These are phyloP conservation scores for Physella acuta DNA, from an alignment of 1,140 invertebrate species.

Conservation along the genomic window DNA sequence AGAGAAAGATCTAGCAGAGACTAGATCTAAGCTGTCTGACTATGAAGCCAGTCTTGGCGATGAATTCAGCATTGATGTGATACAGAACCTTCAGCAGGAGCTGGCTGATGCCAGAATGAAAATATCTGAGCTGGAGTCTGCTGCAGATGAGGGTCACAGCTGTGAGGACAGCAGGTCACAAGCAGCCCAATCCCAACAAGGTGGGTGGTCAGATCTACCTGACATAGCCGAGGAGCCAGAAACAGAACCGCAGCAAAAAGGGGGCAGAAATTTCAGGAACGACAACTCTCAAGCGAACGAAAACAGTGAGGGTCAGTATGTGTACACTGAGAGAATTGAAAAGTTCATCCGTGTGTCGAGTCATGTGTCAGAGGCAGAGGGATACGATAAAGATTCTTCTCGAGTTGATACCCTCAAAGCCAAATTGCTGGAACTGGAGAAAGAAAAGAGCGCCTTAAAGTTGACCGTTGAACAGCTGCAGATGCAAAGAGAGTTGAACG, in stretches of 20 bases:
- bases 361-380: not conserved
- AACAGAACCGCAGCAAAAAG: not conserved
- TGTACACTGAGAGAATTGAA: conserved; percentile 10
- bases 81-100: conserved; percentile 23
- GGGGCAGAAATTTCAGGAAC: not conserved
- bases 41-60: conserved; percentile 13
- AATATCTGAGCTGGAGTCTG: conserved; percentile 13
- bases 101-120: conserved; percentile 18
- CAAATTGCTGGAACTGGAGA: conserved; percentile 11
- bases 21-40: conserved; percentile 8
- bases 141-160: not conserved
- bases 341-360: conserved; percentile 6
- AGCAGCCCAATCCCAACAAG: not conserved
- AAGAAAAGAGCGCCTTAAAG: conserved; percentile 12
- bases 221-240: conserved; percentile 10
- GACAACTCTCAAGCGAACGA: not conserved
- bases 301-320: not conserved
- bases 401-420: conserved; percentile 9
- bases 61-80: conserved; percentile 15
- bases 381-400: not conserved
- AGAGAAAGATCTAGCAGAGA: not conserved
- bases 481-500: not conserved
- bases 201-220: conserved; percentile 12
- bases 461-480: not conserved
- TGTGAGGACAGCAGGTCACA: not conserved